Conservation (phyloP, 2,888 invertebrate genomes). For the Pristionchus maxplancki region DNA sequence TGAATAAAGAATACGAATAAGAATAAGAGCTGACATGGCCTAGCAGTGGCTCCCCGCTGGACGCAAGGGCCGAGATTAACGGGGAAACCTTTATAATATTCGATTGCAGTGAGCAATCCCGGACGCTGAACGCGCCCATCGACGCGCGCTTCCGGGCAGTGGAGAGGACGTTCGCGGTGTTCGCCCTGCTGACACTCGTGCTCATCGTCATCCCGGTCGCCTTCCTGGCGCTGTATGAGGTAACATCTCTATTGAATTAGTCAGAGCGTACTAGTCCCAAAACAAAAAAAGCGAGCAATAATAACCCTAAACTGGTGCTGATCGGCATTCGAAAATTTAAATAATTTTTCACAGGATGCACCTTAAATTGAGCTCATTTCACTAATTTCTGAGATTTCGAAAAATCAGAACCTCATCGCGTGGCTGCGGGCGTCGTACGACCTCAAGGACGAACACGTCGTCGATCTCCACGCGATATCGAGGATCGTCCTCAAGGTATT, state of each 20-base stretch:
- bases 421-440: background rate
- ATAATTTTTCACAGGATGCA: no score
- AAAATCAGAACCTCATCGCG: background rate
- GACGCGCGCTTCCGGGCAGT: background rate
- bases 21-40: no score
- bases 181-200: background rate
- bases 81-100: no score
- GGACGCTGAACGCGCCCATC: background rate
- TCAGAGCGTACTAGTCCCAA: no score
- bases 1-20: no score
- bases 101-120: background rate
- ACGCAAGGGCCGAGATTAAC: no score
- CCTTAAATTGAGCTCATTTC: no score
- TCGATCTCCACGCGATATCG: conserved; percentile 12
- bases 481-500: background rate
- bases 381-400: background rate
- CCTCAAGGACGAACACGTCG: background rate
- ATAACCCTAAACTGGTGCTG: no score
- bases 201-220: conserved; percentile 32
- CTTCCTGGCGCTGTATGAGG: background rate
- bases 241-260: background rate
- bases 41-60: no score
- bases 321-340: no score
- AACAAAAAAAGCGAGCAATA: no score
- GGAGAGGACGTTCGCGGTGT: background rate